A percentile compares a stretch with the other conserved stretches of the same genome.
These are phyloP conservation scores for Drepana falcataria DNA, from an alignment of 2,888 invertebrate species.

Conservation along the genomic window DNA sequence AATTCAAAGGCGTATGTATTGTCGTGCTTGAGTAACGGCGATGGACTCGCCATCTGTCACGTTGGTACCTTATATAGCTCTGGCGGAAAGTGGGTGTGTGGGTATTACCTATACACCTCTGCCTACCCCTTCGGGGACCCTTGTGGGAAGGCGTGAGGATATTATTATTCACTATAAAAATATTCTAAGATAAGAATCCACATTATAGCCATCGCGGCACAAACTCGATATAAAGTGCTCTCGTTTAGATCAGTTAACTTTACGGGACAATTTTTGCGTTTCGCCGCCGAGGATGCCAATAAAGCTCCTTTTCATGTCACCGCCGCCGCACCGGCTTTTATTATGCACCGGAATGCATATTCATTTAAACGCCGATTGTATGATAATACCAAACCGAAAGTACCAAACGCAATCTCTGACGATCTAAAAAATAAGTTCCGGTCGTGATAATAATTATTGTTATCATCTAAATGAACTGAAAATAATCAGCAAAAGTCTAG, in stretches of 20 bases:
- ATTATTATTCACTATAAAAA: too few relatives aligned
- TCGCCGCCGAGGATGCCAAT: constrained; percentile 49
- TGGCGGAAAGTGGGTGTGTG: too few relatives aligned
- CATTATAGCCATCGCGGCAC: constrained; percentile 15
- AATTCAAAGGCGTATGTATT: too few relatives aligned
- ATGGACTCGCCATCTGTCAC: too few relatives aligned
- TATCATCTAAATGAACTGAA: too few relatives aligned
- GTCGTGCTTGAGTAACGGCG: too few relatives aligned
- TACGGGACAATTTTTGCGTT: constrained; percentile 45
- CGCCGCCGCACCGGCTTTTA: constrained; percentile 41
- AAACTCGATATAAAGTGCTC: constrained; percentile 27
- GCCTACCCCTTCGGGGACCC: too few relatives aligned
- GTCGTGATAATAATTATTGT: background rate
- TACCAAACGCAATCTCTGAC: background rate
- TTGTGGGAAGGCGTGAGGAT: too few relatives aligned
- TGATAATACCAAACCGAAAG: constrained; percentile 3
- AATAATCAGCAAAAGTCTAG: too few relatives aligned
- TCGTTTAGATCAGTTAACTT: constrained; percentile 61
- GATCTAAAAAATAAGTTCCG: background rate
- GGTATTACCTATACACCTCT: too few relatives aligned
- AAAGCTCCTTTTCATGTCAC: constrained; percentile 46
- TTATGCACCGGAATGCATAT: constrained; percentile 15
- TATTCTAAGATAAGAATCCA: constrained; percentile 9
- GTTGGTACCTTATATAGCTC: too few relatives aligned
- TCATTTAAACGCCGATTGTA: constrained; percentile 11